phyloP scores from a whole-genome alignment of 64 coral and sea anemone species.

The Montipora capricornis region DNA sequence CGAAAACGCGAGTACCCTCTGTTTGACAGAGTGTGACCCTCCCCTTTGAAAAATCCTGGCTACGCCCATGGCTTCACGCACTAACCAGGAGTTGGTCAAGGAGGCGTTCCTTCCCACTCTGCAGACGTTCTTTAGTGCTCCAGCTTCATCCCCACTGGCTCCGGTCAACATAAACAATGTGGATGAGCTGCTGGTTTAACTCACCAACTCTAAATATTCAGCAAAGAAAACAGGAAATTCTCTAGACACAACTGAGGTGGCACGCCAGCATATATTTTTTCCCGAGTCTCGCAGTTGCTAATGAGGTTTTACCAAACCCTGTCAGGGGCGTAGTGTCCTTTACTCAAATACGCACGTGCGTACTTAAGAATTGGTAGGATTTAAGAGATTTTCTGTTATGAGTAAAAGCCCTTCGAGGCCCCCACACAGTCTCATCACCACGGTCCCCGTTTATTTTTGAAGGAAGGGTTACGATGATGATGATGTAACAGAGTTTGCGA shows the following conservation, averaged over 20 bases:
- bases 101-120: constrained; percentile 94
- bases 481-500: too few species aligned
- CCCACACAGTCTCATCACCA: too few species aligned
- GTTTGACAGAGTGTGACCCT: too few species aligned
- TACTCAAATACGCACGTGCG: too few species aligned
- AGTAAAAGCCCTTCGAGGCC: too few species aligned
- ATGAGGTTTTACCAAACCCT: constrained; percentile 87
- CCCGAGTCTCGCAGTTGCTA: constrained; percentile 83
- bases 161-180: constrained; percentile 84
- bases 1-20: too few species aligned
- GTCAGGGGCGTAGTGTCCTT: neutral
- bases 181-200: constrained; percentile 75
- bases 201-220: constrained; percentile 79
- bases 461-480: too few species aligned
- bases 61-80: neutral
- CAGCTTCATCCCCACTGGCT: constrained; percentile 81
- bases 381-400: too few species aligned
- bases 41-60: too few species aligned
- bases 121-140: constrained; percentile 82
- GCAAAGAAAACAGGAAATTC: constrained; percentile 47
- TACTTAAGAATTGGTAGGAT: too few species aligned
- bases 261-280: constrained; percentile 64
- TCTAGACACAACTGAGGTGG: constrained; percentile 53
- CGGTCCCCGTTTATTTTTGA: too few species aligned
- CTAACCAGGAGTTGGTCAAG: constrained; percentile 82